Base-by-base conservation (phyloP, 2,113 vertebrate genomes). In the Columba livia region DNA sequence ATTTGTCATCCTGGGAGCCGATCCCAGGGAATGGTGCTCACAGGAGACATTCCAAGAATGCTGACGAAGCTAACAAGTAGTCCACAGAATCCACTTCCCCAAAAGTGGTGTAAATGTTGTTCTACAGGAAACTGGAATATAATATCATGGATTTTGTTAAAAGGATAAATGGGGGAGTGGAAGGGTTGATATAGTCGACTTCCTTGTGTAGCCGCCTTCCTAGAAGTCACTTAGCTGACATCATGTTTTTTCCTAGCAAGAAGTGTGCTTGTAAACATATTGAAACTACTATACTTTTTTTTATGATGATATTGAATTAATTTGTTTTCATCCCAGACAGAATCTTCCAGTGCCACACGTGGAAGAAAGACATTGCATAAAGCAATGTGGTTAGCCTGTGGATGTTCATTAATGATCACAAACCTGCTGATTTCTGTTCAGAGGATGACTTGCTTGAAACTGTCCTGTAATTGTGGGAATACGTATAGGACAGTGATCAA, bases 241-340 rank as follows among this genome's bases (percentile, higher is more conserved):
- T 32, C n/a, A 84, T 95, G 15, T 94, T 97, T 10, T 96, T 20
- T 42, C 85, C 94, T 77, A 57, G 73, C 72, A 62, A 92, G 56
- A 90, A 56, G 79, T 80, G 62, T 42, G 29, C 25, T 81, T 44
- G 17, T 57, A 85, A 36, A 60, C 51, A 10, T 48, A 26, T 42
- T 34, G 21, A 77, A 82, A 72, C 71, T 66, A 38, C 32, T 44
- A 25, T 18, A 67, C 32, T 15, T 40, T 48, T 48, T 50, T 24
- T 36, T 12, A 10, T 72, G 15, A 36, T 53, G 38, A 11, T 34
- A 62, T 12, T 54, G 11, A 36, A 62, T 62, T 62, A 4, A 54
- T 72, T 72, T 72, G 10, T 72, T 12, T 36, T 34, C 13, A 28
- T 21, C 21, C 24, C 36, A 42, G 42, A 34, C n/a, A 65, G 34